Conservation (phyloP, 2,797 vertebrate species). For the Fratercula arctica region DNA sequence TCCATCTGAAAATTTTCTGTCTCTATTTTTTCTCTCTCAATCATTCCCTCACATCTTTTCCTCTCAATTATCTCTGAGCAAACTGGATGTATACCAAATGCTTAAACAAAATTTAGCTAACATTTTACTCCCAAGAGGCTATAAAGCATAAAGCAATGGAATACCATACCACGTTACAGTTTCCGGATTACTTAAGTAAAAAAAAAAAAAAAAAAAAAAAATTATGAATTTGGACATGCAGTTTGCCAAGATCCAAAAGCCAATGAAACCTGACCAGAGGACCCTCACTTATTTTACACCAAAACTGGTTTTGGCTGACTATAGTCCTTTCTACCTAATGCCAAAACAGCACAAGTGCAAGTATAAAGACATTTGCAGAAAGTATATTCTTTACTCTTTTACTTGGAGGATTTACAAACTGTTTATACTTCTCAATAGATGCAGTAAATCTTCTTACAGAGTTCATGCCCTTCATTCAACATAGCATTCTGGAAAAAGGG, state of each 20-base stretch:
- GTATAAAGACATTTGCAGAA: background rate
- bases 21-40: background rate
- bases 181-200: background rate
- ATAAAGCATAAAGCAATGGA: background rate
- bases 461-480: background rate
- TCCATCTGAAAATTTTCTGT: background rate
- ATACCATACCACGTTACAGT: background rate
- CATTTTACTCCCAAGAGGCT: background rate
- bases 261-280: background rate
- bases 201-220: background rate
- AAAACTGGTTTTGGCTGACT: background rate
- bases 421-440: conserved; percentile 3
- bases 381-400: background rate
- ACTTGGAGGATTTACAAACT: conserved; percentile 25
- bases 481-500: conserved; percentile 18
- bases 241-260: background rate
- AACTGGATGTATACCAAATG: background rate
- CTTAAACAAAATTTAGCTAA: background rate
- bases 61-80: background rate
- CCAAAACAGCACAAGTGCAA: background rate
- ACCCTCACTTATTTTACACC: background rate
- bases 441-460: background rate
- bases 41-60: background rate
- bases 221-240: background rate
- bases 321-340: background rate